Conservation (phyloP, 2,888 invertebrate species). For the Hirtodrosophila duncani region DNA sequence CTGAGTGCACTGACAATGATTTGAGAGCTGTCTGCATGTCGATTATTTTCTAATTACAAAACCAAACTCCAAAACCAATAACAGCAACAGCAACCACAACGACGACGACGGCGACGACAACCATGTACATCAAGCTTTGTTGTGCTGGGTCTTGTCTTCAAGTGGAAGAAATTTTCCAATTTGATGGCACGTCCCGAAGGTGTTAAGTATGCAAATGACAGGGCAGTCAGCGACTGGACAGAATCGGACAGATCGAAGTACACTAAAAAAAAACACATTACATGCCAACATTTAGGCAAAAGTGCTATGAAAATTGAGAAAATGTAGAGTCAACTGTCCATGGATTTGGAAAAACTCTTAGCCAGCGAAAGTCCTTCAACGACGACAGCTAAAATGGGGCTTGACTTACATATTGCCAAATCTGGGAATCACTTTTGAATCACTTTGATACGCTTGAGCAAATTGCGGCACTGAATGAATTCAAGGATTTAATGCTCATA, state of each 20-base stretch:
- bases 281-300: too few species aligned
- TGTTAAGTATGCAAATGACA: constrained; percentile 72
- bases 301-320: too few species aligned
- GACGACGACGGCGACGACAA: neutral
- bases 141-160: constrained; percentile 31
- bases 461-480: too few species aligned
- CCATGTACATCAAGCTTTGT: neutral
- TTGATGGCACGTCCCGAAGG: constrained; percentile 34
- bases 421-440: too few species aligned
- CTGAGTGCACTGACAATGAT: too few species aligned
- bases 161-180: constrained; percentile 55
- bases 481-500: constrained; percentile 22
- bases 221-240: constrained; percentile 31
- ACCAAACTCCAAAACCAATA: constrained; percentile 39
- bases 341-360: too few species aligned
- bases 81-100: neutral
- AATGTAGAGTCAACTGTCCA: too few species aligned
- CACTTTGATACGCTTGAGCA: too few species aligned
- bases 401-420: too few species aligned
- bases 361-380: too few species aligned
- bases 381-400: too few species aligned
- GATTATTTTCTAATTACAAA: constrained; percentile 68
- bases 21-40: constrained; percentile 50
- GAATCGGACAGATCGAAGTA: constrained; percentile 14
- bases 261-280: too few species aligned